Conservation (phyloP, 35 echinoderm and acorn worm species). For the Hemicentrotus pulcherrimus region DNA sequence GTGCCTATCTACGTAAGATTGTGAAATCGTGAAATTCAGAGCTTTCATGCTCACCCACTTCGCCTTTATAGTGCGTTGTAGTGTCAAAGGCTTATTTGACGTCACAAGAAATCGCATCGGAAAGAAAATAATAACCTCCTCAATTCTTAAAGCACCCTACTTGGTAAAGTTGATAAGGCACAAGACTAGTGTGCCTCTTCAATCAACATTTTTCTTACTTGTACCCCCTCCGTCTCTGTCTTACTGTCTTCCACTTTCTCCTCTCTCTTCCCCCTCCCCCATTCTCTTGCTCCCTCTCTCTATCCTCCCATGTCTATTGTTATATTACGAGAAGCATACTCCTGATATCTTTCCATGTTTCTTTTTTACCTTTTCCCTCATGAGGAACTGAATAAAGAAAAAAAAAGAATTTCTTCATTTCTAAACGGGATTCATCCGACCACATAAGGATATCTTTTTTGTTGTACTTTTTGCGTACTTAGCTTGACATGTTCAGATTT, state of each 20-base stretch:
- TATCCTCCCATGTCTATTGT: background rate
- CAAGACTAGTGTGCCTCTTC: no score
- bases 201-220: no score
- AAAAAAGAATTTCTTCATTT: no score
- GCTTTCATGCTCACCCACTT: background rate
- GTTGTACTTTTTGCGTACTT: no score
- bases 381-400: no score
- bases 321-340: no score
- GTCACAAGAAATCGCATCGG: background rate
- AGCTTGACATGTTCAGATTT: no score
- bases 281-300: background rate
- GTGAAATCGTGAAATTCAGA: background rate
- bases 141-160: background rate
- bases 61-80: background rate
- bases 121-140: background rate
- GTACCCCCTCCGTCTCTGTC: background rate
- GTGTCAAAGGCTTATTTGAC: background rate
- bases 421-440: no score
- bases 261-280: background rate
- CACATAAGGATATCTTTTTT: no score
- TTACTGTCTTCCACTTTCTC: background rate
- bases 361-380: no score
- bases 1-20: background rate
- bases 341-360: no score
- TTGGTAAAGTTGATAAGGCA: background rate